Evolutionary conservation across 1,140 invertebrate species (phyloP), one percentile per base, ranked within the genome.

Genomic region (Sinella curviseta): DNA sequence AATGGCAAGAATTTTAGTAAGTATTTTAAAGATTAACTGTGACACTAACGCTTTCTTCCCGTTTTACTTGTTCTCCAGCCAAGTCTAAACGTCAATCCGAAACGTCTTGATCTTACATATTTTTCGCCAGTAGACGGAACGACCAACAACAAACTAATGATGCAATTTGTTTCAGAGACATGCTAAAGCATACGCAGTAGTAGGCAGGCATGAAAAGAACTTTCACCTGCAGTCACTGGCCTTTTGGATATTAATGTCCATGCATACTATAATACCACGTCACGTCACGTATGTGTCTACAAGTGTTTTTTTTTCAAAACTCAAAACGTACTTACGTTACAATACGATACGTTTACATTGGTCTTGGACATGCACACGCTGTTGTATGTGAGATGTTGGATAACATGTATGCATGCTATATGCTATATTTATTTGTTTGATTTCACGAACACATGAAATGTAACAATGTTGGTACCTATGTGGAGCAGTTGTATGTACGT

Each of bases 111-210:
- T 12, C 39, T 8, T 12, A 20, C 39, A 12, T 48, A 48, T 12
- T 20, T 8, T 20, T 48, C 20, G 20, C 39, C 39, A 48, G 39
- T 48, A 48, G 39, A 48, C 39, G 14, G 57, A 60, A 60, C 57
- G 57, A 60, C 57, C 57, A 60, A 60, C 57, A 60, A 60, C 57
- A 26, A 60, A 60, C 57, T 60, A 60, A 60, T 60, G 57, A 60
- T 60, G 57, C 57, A 60, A 60, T 60, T 60, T 60, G 57, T 60
- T 60, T 60, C 24, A 60, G 14, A 8, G 4, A 26, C 12, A 60
- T 26, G 24, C 57, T 17, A n/a, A 60, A 60, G 24, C 57, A n/a
- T n/a, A n/a, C n/a, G n/a, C 12, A 60, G 24, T 4, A 60, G 57
- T 4, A 60, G 24, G 57, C n/a, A n/a, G n/a, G n/a, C n/a, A 20